phyloP scores from a whole-genome alignment of 2,888 invertebrate genomes.

The Erebia epiphron region DNA sequence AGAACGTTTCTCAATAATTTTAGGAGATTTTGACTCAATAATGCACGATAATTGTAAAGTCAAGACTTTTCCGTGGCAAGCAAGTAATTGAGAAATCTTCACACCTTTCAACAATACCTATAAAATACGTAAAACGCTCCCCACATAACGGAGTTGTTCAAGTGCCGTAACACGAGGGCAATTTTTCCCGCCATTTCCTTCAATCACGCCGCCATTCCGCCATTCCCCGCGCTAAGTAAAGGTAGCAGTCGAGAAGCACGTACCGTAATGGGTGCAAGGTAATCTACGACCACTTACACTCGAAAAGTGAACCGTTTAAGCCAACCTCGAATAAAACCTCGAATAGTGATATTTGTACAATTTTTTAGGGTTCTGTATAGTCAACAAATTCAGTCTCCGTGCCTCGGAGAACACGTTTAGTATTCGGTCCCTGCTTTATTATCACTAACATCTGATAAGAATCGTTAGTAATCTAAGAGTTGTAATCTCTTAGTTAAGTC shows the following conservation, averaged over 20 bases:
- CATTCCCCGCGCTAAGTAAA: conserved; percentile 40
- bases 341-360: not conserved
- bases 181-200: conserved; percentile 46
- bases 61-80: not conserved
- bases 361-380: not conserved
- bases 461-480: too few relatives aligned
- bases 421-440: too few relatives aligned
- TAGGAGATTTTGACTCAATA: too few relatives aligned
- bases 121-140: conserved; percentile 12
- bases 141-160: conserved; percentile 33
- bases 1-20: too few relatives aligned
- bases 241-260: conserved; percentile 37
- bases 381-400: too few relatives aligned
- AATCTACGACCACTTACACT: conserved; percentile 34
- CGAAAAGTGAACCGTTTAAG: conserved; percentile 1
- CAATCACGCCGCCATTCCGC: conserved; percentile 41
- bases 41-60: too few relatives aligned
- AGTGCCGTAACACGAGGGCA: conserved; percentile 39
- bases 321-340: not conserved
- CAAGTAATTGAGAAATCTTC: conserved; percentile 18
- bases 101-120: conserved; percentile 25
- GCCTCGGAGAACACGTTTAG: too few relatives aligned
- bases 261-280: conserved; percentile 27
- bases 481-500: too few relatives aligned
- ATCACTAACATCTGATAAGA: too few relatives aligned